Percentiles rank a stretch among this genome's conserved stretches.
Evolutionary conservation across 2,888 invertebrate species (phyloP).

Genomic region (Doris montereyensis): DNA sequence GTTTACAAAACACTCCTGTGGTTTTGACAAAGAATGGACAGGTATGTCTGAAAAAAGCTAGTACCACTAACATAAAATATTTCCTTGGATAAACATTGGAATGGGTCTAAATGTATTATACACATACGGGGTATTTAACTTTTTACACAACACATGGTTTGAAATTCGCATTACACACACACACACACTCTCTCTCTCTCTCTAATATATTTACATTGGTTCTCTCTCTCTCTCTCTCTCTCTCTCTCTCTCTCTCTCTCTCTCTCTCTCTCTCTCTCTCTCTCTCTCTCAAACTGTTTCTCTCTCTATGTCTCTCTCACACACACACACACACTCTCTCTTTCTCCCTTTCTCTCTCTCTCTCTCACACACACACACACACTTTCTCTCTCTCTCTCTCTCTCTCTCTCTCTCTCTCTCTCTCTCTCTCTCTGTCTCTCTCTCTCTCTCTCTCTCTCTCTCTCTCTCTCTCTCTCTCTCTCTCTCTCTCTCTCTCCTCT

Average conservation of each 20-base stretch:
- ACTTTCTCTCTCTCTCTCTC: too few relatives aligned
- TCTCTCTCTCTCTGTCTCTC: constrained; percentile 1
- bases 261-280: constrained; percentile 21
- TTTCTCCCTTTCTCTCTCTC: background rate
- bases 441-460: background rate
- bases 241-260: constrained; percentile 8
- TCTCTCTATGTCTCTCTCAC: background rate
- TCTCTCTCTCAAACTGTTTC: background rate
- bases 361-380: background rate
- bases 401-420: constrained; percentile 11
- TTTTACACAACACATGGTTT: too few relatives aligned
- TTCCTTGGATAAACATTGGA: too few relatives aligned
- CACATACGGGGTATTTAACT: too few relatives aligned
- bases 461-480: constrained; percentile 8
- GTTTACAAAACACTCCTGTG: too few relatives aligned
- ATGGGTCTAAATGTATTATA: too few relatives aligned
- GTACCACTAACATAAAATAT: too few relatives aligned
- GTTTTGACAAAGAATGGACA: too few relatives aligned
- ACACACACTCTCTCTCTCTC: constrained; percentile 16
- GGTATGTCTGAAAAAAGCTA: too few relatives aligned
- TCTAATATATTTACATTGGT: background rate
- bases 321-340: constrained; percentile 4
- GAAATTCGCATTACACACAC: too few relatives aligned
- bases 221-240: background rate
- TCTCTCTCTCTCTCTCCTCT: constrained; percentile 4